Evolutionary conservation across 2,113 vertebrate genomes (phyloP).

Genomic region (Pantherophis guttatus): DNA sequence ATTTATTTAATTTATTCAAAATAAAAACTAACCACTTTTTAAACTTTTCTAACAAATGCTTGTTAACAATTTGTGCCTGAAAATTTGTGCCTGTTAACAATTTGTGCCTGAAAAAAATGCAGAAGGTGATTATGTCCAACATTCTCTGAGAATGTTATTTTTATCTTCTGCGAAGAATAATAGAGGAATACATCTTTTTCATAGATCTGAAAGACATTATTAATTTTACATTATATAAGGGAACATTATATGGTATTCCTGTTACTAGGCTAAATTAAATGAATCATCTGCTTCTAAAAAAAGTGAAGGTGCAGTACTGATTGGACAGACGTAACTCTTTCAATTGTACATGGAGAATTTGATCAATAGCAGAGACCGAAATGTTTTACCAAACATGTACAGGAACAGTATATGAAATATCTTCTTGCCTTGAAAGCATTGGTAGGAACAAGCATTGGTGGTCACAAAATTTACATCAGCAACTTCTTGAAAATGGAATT

Average conservation of each 20-base stretch:
- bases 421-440: background rate
- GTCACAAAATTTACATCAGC: background rate
- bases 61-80: background rate
- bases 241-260: background rate
- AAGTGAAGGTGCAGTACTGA: background rate
- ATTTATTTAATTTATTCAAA: background rate
- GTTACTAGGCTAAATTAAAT: background rate
- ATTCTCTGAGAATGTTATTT: background rate
- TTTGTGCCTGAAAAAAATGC: background rate
- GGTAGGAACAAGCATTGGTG: too few species aligned
- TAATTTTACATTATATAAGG: background rate
- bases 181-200: background rate
- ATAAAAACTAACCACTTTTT: background rate
- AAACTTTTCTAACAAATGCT: background rate
- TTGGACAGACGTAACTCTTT: background rate
- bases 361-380: background rate
- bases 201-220: background rate
- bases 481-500: background rate
- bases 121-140: background rate
- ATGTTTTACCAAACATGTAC: background rate
- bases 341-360: background rate
- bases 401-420: background rate
- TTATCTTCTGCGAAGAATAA: background rate
- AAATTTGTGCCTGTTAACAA: background rate
- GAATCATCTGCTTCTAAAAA: background rate